Evolutionary conservation across 2,888 invertebrate species (phyloP), one percentile per base, ranked within the genome.

Genomic region (Hemaris fuciformis): DNA sequence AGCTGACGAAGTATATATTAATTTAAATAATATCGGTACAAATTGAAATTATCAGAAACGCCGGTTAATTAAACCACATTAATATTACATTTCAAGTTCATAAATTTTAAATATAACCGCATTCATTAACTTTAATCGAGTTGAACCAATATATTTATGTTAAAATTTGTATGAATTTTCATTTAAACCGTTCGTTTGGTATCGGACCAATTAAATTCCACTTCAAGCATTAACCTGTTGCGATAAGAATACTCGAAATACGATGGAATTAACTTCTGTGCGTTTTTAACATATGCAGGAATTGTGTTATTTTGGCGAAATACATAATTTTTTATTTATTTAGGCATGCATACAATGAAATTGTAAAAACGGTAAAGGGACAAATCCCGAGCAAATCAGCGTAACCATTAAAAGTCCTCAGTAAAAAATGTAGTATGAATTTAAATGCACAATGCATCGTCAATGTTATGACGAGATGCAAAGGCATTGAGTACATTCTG

Each of bases 131-230:
- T 27, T 27, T 8, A 3, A 48, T 25, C 3, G 18, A 31, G 23
- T 25, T 27, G 31, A 53, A 5, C 10, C 10, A 27, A 10, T 31
- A 18, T 31, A 31, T 53, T 53, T 31, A 18, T 31, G 31, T 53
- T 53, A 27, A 31, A 45, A 53, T 53, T 6, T 18, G 18, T 20
- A 31, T 53, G 53, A 53, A 53, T 53, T 48, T 48, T 48, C 48
- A 48, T 48, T 27, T 27, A 48, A 31, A 4, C 53, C 18, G 31
- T 31, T 31, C 27, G 48, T 15, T 48, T 15, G 6, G 27, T 53
- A 53, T 53, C 31, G 10, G 8, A 18, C 8, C 53, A 53, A 53
- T 53, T 53, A 31, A 18, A 53, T 31, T 53, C 53, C 31, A 53
- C 31, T 31, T 53, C 18, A 48, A 53, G 27, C 8, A 53, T 53